phyloP scores from a whole-genome alignment of 2,113 vertebrate genomes.

The Cebus imitator region DNA sequence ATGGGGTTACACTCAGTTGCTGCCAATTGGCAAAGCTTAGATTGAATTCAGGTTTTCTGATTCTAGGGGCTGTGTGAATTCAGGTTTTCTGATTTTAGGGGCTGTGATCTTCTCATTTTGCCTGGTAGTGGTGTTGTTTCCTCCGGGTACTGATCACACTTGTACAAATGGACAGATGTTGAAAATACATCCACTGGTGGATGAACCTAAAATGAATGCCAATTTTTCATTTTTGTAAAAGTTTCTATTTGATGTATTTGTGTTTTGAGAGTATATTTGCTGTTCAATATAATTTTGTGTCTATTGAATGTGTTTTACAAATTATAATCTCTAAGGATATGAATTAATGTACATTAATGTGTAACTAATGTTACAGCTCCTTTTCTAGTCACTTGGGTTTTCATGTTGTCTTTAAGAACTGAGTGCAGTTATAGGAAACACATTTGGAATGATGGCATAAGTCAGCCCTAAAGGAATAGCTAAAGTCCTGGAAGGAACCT shows the following conservation, averaged over 20 bases:
- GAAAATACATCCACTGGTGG: background rate
- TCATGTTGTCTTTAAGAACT: conserved; percentile 81
- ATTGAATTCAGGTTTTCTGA: background rate
- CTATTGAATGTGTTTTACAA: conserved; percentile 14
- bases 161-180: background rate
- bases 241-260: background rate
- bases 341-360: conserved; percentile 84
- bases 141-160: background rate
- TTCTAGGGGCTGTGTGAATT: background rate
- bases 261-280: conserved; percentile 44
- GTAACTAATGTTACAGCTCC: conserved; percentile 81
- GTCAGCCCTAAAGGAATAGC: conserved; percentile 76
- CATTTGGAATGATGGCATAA: conserved; percentile 77
- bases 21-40: background rate
- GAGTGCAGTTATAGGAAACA: conserved; percentile 79
- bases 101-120: background rate
- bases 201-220: background rate
- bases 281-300: conserved; percentile 22
- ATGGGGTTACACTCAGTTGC: background rate
- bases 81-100: background rate
- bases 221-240: background rate
- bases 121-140: background rate
- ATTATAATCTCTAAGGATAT: conserved; percentile 77
- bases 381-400: conserved; percentile 79
- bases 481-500: conserved; percentile 68